Evolutionary conservation across 2,888 invertebrate species (phyloP).

Genomic region (Poecilus cupreus): DNA sequence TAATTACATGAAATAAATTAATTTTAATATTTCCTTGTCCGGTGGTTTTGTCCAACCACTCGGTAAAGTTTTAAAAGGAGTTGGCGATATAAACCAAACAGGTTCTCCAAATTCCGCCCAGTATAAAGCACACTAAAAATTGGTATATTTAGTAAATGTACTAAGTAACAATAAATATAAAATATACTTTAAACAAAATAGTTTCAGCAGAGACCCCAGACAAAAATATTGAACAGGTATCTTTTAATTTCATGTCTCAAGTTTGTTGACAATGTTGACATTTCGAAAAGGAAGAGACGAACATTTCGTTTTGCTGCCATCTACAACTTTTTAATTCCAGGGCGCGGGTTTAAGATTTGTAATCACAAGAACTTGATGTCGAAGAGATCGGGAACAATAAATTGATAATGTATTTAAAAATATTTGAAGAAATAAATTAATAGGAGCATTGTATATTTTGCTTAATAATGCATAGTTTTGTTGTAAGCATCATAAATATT

Average conservation of each 20-base stretch:
- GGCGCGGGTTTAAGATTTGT: too few relatives aligned
- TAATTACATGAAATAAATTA: slow-evolving; percentile 70
- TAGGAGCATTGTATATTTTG: too few relatives aligned
- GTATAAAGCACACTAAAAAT: slow-evolving; percentile 67
- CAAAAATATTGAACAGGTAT: not conserved
- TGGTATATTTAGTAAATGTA: not conserved
- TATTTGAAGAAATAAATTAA: too few relatives aligned
- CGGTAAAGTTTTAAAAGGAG: slow-evolving; percentile 67
- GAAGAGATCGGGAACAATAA: too few relatives aligned
- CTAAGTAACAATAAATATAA: not conserved
- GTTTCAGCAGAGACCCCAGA: not conserved
- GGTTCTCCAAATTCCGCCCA: slow-evolving; percentile 68
- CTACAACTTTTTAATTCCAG: too few relatives aligned
- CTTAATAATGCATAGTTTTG: too few relatives aligned
- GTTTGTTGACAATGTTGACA: not conserved
- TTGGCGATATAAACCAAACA: slow-evolving; percentile 69
- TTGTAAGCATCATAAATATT: too few relatives aligned
- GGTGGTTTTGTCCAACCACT: slow-evolving; percentile 65
- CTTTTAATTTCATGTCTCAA: not conserved
- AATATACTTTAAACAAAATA: not conserved
- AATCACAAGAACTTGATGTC: too few relatives aligned
- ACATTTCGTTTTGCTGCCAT: too few relatives aligned
- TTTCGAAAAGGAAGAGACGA: too few relatives aligned
- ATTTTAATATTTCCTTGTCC: slow-evolving; percentile 67
- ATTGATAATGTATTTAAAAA: too few relatives aligned